Evolutionary conservation across 2,797 vertebrate species (phyloP).

Genomic region (Schizopygopsis malacanthus): DNA sequence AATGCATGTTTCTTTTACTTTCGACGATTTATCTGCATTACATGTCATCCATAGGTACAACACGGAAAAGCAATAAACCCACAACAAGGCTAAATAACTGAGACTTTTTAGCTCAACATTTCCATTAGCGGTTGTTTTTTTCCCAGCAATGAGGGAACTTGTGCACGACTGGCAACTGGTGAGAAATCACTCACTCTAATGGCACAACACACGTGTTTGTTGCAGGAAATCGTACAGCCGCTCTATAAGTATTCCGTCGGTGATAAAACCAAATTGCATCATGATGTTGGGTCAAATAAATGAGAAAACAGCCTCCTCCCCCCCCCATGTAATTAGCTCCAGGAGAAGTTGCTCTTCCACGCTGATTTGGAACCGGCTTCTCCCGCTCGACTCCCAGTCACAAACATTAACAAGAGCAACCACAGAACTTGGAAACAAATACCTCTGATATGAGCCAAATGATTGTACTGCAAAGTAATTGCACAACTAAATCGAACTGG

Average conservation of each 20-base stretch:
- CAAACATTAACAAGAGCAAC: conserved; percentile 49
- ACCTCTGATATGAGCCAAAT: conserved; percentile 66
- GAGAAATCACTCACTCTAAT: conserved; percentile 82
- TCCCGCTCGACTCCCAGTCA: conserved; percentile 21
- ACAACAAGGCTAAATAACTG: conserved; percentile 73
- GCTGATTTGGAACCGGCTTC: conserved; percentile 46
- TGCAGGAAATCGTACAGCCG: conserved; percentile 83
- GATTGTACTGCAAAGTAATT: conserved; percentile 68
- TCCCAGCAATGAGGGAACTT: conserved; percentile 66
- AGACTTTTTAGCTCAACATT: conserved; percentile 76
- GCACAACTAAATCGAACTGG: conserved; percentile 65
- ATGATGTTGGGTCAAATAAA: conserved; percentile 77
- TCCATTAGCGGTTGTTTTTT: conserved; percentile 73
- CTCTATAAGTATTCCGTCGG: conserved; percentile 81
- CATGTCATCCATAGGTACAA: conserved; percentile 67
- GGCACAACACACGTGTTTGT: conserved; percentile 79
- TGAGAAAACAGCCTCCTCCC: conserved; percentile 65
- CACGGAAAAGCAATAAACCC: conserved; percentile 67
- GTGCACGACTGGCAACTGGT: conserved; percentile 80
- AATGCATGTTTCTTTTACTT: conserved; percentile 22
- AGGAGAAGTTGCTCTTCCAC: conserved; percentile 48
- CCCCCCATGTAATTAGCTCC: conserved; percentile 58
- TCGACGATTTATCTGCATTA: conserved; percentile 53
- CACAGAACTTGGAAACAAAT: conserved; percentile 51
- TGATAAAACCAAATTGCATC: conserved; percentile 85